Evolutionary conservation across 2,888 invertebrate genomes (phyloP).

Genomic region (Ectemnius cavifrons): DNA sequence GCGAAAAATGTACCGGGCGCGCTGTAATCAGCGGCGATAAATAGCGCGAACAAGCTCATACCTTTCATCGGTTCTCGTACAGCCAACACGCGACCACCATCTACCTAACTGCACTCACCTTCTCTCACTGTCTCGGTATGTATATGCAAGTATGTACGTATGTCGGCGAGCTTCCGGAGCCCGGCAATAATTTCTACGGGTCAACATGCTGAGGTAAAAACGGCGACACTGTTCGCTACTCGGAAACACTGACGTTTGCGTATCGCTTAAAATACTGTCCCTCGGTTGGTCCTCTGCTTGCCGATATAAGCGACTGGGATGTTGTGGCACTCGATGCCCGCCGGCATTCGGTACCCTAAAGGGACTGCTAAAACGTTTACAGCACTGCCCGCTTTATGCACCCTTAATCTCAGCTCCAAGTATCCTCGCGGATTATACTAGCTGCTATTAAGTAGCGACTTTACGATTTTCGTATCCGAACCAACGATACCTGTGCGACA

Average conservation of each 20-base stretch:
- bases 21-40: no score
- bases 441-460: conserved; percentile 71
- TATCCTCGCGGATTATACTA: conserved; percentile 61
- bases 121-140: no score
- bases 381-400: conserved; percentile 65
- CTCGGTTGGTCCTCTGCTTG: conserved; percentile 3
- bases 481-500: conserved; percentile 45
- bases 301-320: not conserved
- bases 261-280: conserved; percentile 49
- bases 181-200: conserved; percentile 33
- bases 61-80: no score
- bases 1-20: no score
- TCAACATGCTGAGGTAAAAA: conserved; percentile 39
- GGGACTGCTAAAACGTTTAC: conserved; percentile 59
- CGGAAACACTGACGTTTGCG: conserved; percentile 27
- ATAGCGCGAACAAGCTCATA: no score
- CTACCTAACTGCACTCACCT: no score
- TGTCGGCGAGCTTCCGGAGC: not conserved
- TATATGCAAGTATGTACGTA: no score
- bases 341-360: conserved; percentile 36
- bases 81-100: no score
- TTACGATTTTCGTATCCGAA: conserved; percentile 75
- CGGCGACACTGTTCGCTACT: conserved; percentile 15
- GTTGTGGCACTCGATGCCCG: conserved; percentile 6
- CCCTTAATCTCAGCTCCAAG: conserved; percentile 72